Evolutionary conservation across 2,888 invertebrate species (phyloP), one percentile per base, ranked within the genome.

Genomic region (Mantis religiosa): DNA sequence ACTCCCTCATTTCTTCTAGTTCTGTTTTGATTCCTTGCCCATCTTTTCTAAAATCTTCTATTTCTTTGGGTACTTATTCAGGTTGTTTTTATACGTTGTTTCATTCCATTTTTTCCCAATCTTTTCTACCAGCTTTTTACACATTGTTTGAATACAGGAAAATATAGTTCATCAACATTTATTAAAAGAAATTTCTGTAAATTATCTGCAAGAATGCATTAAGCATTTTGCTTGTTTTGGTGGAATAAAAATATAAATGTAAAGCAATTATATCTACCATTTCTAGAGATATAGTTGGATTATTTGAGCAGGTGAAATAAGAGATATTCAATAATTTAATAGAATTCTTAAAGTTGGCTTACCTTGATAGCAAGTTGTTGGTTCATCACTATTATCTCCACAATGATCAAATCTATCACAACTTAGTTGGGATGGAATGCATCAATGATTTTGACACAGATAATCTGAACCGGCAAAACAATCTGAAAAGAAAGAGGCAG

Each of bases 371-470:
- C 96, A 96, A 86, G 95, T 94, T 1, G 94, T 92, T 0, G 95
- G 95, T 92, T 96, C 96, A 92, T 96, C 96, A 91, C 95, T 96
- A 90, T 94, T 94, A 92, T 96, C 96, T 0, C 96, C 97, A 91
- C 97, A 97, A 91, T 97, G 96, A 93, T 97, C 96, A 91, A 96
- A 96, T 12, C 96, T 96, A 92, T 97, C 97, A 92, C 97, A 97
- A 88, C 95, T 95, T 82, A 97, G 92, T 34, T 95, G 94, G 86
- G 94, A 94, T 0, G 96, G 95, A 91, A 96, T 95, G 92, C 97
- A 97, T 89, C 96, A 94, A 91, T 95, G 95, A 92, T 97, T 97
- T 89, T 95, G 94, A 91, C 97, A 97, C 28, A 96, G 93, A 91
- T 96, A 96, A 91, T 97, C 96, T 41, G 95, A 94, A 27, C 95